phyloP scores from a whole-genome alignment of 64 coral and sea anemone species.

The Hydrozoanthus tunicans region DNA sequence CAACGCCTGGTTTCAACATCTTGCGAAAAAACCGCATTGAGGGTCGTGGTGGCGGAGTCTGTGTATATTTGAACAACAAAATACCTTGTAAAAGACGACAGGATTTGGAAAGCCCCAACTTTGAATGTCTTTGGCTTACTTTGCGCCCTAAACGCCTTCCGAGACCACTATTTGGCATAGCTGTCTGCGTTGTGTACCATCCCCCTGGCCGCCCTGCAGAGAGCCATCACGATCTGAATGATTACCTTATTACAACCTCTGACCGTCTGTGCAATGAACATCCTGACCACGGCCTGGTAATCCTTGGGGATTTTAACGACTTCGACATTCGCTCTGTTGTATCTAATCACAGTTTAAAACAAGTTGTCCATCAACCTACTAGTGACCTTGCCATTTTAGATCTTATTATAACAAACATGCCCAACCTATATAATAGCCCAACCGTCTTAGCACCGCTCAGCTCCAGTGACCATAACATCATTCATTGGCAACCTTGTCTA shows the following conservation, averaged over 20 bases:
- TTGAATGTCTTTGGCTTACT: too few relatives aligned
- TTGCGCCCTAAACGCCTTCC: too few relatives aligned
- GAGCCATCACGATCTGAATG: constrained; percentile 25
- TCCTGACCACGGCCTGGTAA: constrained; percentile 31
- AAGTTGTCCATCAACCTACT: constrained; percentile 73
- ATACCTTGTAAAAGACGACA: constrained; percentile 18
- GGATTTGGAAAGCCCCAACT: constrained; percentile 4
- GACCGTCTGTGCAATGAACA: constrained; percentile 26
- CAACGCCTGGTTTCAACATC: constrained; percentile 44
- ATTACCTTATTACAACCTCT: constrained; percentile 50
- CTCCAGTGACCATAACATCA: constrained; percentile 61
- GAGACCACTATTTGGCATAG: too few relatives aligned
- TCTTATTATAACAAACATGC: constrained; percentile 64
- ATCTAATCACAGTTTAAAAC: constrained; percentile 63
- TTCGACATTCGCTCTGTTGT: constrained; percentile 34
- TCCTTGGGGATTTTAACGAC: constrained; percentile 63
- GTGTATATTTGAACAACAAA: constrained; percentile 3
- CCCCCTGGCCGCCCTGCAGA: constrained; percentile 13
- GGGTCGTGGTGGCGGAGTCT: constrained; percentile 25
- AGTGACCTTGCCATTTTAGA: constrained; percentile 62
- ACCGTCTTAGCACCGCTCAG: constrained; percentile 22
- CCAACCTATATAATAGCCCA: constrained; percentile 15
- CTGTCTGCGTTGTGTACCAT: background rate
- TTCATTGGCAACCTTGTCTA: constrained; percentile 30
- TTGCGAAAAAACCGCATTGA: background rate